Evolutionary conservation across 2,888 invertebrate genomes (phyloP).

Genomic region (Elmis aenea): DNA sequence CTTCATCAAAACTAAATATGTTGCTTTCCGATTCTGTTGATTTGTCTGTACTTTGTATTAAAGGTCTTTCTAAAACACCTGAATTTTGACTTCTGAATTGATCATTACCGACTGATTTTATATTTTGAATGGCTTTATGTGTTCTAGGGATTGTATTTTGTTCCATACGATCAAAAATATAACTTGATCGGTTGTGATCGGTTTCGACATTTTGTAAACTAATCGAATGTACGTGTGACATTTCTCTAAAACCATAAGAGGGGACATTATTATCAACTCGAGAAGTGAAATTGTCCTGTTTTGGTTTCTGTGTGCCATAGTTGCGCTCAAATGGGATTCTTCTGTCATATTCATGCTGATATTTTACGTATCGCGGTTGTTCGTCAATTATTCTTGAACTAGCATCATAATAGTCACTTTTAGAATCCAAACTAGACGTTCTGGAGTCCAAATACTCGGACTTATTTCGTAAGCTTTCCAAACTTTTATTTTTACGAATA

Average conservation of each 20-base stretch:
- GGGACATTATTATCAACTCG: slow-evolving; percentile 11
- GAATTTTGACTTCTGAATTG: slow-evolving; percentile 9
- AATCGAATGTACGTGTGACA: slow-evolving; percentile 57
- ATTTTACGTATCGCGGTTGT: slow-evolving; percentile 23
- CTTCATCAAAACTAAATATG: slow-evolving; percentile 72
- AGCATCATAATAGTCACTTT: slow-evolving; percentile 58
- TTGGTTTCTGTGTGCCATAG: slow-evolving; percentile 41
- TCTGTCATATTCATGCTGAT: slow-evolving; percentile 39
- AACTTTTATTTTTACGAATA: slow-evolving; percentile 32
- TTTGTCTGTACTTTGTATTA: slow-evolving; percentile 49
- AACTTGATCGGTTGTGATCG: slow-evolving; percentile 54
- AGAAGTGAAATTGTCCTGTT: slow-evolving; percentile 15
- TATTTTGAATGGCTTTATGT: slow-evolving; percentile 26
- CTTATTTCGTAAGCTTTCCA: slow-evolving; percentile 32
- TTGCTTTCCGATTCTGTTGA: slow-evolving; percentile 67
- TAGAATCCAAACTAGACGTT: slow-evolving; percentile 65
- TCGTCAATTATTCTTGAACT: slow-evolving; percentile 35
- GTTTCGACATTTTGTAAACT: slow-evolving; percentile 68
- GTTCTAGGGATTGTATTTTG: slow-evolving; percentile 49
- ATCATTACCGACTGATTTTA: slow-evolving; percentile 7
- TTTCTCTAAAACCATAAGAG: slow-evolving; percentile 12
- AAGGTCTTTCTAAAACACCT: slow-evolving; percentile 34
- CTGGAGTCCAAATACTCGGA: slow-evolving; percentile 53
- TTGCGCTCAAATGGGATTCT: slow-evolving; percentile 46
- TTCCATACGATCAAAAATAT: slow-evolving; percentile 50